Conservation (phyloP, 2,113 vertebrate genomes). For the Heterotis niloticus region DNA sequence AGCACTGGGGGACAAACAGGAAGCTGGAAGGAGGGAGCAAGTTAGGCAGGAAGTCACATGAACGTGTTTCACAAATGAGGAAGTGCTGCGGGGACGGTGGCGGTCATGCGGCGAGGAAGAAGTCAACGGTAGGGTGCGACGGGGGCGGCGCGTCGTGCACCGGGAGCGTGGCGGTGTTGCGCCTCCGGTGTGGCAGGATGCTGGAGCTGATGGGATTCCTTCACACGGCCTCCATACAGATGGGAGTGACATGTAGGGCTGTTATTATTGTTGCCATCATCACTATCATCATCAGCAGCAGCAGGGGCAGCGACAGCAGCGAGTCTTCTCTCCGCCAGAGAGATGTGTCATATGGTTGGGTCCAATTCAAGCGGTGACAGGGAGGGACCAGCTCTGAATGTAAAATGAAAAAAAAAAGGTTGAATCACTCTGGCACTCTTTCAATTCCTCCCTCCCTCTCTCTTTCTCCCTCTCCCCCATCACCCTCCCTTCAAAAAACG, state of each 20-base stretch:
- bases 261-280: constrained; percentile 62
- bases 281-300: constrained; percentile 68
- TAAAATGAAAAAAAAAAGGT: constrained; percentile 46
- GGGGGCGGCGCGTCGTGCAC: not conserved
- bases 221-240: constrained; percentile 45
- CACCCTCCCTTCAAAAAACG: constrained; percentile 32
- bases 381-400: constrained; percentile 52
- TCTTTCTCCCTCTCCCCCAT: constrained; percentile 29
- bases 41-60: too few species aligned
- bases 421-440: constrained; percentile 58
- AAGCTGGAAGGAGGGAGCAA: too few species aligned
- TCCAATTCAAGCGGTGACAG: constrained; percentile 45
- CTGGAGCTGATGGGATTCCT: constrained; percentile 46
- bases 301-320: constrained; percentile 60
- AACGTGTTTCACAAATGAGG: too few species aligned
- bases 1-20: too few species aligned
- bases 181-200: constrained; percentile 49
- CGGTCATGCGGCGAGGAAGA: not conserved
- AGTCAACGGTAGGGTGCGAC: not conserved
- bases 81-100: too few species aligned
- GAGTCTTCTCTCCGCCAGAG: constrained; percentile 46
- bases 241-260: constrained; percentile 53
- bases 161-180: not conserved
- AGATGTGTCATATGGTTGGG: constrained; percentile 55
- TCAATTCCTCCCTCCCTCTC: constrained; percentile 44